Evolutionary conservation across 2,797 vertebrate species (phyloP), one percentile per base, ranked within the genome.

Genomic region (Labroides dimidiatus): DNA sequence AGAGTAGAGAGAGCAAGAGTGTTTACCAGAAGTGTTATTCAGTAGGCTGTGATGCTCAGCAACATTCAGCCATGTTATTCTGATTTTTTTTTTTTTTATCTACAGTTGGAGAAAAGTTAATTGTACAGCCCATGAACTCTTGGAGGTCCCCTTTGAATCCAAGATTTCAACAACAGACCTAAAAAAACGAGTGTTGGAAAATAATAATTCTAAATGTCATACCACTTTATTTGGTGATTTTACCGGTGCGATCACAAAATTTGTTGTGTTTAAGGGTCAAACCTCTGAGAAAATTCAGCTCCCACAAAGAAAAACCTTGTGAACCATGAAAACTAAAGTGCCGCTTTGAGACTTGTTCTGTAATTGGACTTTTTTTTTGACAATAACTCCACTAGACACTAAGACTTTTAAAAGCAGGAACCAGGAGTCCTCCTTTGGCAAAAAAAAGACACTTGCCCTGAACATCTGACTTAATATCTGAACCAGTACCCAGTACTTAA

Each of bases 401-500:
- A 2, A 23, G 4, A 14, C 16, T 9, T 52, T 17, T 51, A 23
- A 44, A 15, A 44, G 52, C 39, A 30, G 4, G 12, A 30, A 58
- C 11, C 16, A 36, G 2, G 52, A 47, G 33, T n/a, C 9, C 11
- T 64, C 17, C 21, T 10, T 21, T 54, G 19, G 56, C 15, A 54
- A 51, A 27, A 54, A 51, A 27, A 14, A 72, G 17, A 19, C 16
- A 17, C 58, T 30, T 64, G 10, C 27, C 11, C 4, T 2, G 13
- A 7, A 54, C 48, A 62, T 70, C 42, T 13, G 54, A 61, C 36
- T 71, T 58, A 77, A 80, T 71, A 72, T 44, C 60, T 75, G 48
- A 74, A 69, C 15, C 20, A 19, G 37, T 30, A 55, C 51, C 43
- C 54, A 51, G 39, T 74, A 52, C 21, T 0, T 49, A 51, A 67